phyloP scores from a whole-genome alignment of 2,113 vertebrate genomes.

The Lontra canadensis region DNA sequence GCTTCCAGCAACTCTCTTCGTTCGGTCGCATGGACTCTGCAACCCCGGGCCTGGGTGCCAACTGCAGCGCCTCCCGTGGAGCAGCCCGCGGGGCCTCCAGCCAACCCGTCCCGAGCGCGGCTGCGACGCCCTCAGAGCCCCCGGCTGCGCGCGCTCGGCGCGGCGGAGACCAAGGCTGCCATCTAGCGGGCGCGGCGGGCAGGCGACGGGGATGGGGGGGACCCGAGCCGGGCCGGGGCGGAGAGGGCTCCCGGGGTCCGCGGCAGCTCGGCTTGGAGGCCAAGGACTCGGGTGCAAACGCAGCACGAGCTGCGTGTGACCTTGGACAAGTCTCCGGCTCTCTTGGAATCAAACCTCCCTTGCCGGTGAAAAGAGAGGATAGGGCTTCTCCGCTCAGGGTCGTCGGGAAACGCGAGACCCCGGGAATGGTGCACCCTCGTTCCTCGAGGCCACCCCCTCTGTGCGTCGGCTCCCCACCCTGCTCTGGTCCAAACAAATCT shows the following conservation, averaged over 20 bases:
- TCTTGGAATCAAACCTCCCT: background rate
- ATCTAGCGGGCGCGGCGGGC: constrained; percentile 69
- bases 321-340: background rate
- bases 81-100: background rate
- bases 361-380: background rate
- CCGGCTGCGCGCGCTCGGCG: background rate
- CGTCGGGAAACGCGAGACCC: background rate
- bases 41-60: background rate
- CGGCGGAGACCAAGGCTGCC: constrained; percentile 77
- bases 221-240: background rate
- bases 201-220: background rate
- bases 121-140: background rate
- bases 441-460: background rate
- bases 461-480: background rate
- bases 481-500: background rate
- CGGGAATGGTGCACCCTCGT: background rate
- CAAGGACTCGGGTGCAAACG: background rate
- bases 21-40: background rate
- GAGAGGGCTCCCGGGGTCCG: background rate
- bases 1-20: background rate
- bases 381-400: background rate
- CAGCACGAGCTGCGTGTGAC: background rate
- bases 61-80: background rate
- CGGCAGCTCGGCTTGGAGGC: background rate
- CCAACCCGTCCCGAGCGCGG: background rate